These are phyloP conservation scores for Armadillidium nasatum DNA, from an alignment of 1,140 invertebrate species.

Conservation along the genomic window DNA sequence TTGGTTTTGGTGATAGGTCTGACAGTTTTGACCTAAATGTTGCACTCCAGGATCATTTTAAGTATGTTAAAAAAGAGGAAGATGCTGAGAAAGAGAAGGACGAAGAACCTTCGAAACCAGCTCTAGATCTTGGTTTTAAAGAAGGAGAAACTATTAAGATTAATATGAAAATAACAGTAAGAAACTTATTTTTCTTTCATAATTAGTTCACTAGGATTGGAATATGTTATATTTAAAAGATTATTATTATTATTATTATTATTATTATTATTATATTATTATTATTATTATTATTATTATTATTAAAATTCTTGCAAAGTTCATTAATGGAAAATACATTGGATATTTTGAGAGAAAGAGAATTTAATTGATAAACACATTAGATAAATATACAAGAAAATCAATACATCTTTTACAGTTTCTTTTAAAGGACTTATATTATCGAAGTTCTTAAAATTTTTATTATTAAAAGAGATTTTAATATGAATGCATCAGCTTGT, in stretches of 20 bases:
- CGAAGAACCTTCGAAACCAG: slow-evolving; percentile 61
- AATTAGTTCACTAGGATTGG: neutral
- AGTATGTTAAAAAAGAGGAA: slow-evolving; percentile 90
- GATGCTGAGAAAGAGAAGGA: slow-evolving; percentile 69
- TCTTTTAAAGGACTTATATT: no score
- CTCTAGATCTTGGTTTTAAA: slow-evolving; percentile 93
- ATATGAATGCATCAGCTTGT: no score
- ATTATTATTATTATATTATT: slow-evolving; percentile 14
- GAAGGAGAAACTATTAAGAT: slow-evolving; percentile 98
- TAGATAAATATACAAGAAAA: neutral
- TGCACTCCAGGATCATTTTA: slow-evolving; percentile 96
- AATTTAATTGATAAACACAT: slow-evolving; percentile 2
- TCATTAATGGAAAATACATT: neutral
- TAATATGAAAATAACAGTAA: slow-evolving; percentile 94
- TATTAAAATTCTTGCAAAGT: neutral
- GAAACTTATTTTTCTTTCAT: slow-evolving; percentile 46
- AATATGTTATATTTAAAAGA: neutral
- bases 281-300: slow-evolving; percentile 20
- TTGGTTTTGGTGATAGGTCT: slow-evolving; percentile 94
- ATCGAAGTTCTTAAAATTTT: no score
- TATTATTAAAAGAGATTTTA: no score
- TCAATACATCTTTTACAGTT: no score
- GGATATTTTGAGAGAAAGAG: no score
- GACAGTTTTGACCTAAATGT: slow-evolving; percentile 99
- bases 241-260: slow-evolving; percentile 22